Evolutionary conservation across 2,797 vertebrate genomes (phyloP).

Genomic region (Rhabdomys pumilio): DNA sequence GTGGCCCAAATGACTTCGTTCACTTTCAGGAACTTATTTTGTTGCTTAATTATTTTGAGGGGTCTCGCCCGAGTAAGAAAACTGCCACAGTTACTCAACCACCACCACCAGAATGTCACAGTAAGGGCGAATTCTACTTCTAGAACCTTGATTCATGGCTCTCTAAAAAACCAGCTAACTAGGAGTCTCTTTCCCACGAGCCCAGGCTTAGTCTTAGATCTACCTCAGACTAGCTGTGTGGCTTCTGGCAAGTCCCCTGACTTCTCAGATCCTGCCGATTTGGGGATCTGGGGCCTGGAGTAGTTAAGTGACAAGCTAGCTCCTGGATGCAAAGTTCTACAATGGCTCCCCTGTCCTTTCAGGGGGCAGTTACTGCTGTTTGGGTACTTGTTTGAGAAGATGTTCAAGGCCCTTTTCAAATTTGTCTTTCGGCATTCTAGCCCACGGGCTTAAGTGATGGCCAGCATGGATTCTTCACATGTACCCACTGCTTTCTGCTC

Average conservation of each 20-base stretch:
- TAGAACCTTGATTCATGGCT: constrained; percentile 14
- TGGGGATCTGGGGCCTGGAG: constrained; percentile 14
- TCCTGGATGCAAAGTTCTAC: constrained; percentile 60
- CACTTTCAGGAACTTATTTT: constrained; percentile 65
- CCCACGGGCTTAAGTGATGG: constrained; percentile 78
- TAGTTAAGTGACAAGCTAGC: constrained; percentile 36
- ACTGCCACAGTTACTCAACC: neutral
- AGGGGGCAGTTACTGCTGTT: constrained; percentile 61
- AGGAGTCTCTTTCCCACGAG: constrained; percentile 32
- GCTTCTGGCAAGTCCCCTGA: constrained; percentile 66
- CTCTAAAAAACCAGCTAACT: constrained; percentile 52
- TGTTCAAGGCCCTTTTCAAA: constrained; percentile 58
- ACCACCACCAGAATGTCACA: neutral
- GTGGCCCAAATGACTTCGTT: constrained; percentile 47
- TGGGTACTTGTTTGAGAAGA: constrained; percentile 74
- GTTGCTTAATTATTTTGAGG: constrained; percentile 71
- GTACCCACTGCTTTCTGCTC: constrained; percentile 83
- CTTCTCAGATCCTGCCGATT: constrained; percentile 70
- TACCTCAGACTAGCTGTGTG: constrained; percentile 50
- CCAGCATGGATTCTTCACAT: constrained; percentile 77
- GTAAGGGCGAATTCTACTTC: neutral
- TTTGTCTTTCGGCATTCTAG: constrained; percentile 67
- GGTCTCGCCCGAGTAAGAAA: neutral
- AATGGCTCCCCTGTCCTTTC: constrained; percentile 46
- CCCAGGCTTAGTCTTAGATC: constrained; percentile 2